Conservation (phyloP, 2,797 vertebrate genomes). For the Hydrocynus forskahlii region DNA sequence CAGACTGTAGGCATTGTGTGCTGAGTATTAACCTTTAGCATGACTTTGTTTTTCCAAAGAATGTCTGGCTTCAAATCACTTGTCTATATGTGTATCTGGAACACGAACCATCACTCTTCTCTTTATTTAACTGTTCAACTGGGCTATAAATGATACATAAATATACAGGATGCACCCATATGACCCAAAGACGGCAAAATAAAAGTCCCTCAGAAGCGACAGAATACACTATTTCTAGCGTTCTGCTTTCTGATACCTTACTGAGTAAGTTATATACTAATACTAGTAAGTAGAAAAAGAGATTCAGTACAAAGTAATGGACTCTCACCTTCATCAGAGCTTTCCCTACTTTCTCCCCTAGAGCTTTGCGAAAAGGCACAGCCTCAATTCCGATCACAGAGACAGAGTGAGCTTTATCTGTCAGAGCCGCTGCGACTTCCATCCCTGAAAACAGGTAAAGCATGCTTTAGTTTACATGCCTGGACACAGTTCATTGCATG, state of each 20-base stretch:
- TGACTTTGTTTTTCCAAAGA: neutral
- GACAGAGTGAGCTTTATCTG: constrained; percentile 95
- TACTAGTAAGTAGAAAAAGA: neutral
- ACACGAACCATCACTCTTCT: neutral
- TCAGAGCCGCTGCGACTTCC: constrained; percentile 94
- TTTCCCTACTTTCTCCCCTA: constrained; percentile 93
- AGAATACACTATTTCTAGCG: neutral
- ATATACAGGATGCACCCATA: too few relatives aligned
- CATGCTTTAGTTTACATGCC: neutral
- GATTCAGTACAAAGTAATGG: neutral
- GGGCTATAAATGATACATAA: neutral
- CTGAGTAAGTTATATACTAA: neutral
- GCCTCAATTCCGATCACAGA: constrained; percentile 93
- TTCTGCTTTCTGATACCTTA: neutral
- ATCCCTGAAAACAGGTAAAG: constrained; percentile 80
- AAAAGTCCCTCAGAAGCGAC: too few relatives aligned
- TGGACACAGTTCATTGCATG: neutral
- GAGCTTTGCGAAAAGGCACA: constrained; percentile 89
- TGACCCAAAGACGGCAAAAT: too few relatives aligned
- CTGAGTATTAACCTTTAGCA: neutral
- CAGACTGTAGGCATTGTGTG: neutral
- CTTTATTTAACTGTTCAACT: neutral
- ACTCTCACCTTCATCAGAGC: constrained; percentile 91
- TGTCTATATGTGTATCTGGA: too few relatives aligned
- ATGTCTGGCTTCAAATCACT: neutral